Evolutionary conservation across 2,888 invertebrate species (phyloP).

Genomic region (Dasypogon diadema): DNA sequence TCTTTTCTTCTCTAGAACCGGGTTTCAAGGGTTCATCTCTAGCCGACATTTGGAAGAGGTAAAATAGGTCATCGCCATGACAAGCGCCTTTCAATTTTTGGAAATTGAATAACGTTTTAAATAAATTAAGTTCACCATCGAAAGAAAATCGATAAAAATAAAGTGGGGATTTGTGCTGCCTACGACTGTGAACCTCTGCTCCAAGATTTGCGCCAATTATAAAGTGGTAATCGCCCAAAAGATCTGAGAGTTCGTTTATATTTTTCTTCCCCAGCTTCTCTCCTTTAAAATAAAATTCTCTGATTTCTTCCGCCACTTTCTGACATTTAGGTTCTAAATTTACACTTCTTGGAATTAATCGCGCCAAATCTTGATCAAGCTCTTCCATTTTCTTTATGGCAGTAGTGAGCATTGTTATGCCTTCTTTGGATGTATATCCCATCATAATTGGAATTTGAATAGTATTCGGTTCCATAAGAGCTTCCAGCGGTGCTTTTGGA

Average conservation of each 20-base stretch:
- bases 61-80: slow-evolving; percentile 75
- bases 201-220: slow-evolving; percentile 61
- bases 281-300: slow-evolving; percentile 69
- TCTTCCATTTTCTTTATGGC: slow-evolving; percentile 60
- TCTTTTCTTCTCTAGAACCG: slow-evolving; percentile 60
- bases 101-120: slow-evolving; percentile 69
- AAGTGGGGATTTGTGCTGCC: slow-evolving; percentile 66
- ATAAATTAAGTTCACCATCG: slow-evolving; percentile 71
- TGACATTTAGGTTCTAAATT: slow-evolving; percentile 59
- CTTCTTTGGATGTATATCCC: slow-evolving; percentile 72
- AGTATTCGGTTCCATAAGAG: slow-evolving; percentile 66
- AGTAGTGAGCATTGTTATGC: slow-evolving; percentile 65
- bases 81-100: slow-evolving; percentile 70
- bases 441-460: slow-evolving; percentile 70
- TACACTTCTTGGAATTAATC: slow-evolving; percentile 63
- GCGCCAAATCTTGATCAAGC: slow-evolving; percentile 61
- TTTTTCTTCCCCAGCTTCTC: slow-evolving; percentile 64
- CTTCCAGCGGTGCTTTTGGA: slow-evolving; percentile 66
- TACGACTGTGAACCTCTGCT: slow-evolving; percentile 61
- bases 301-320: slow-evolving; percentile 60
- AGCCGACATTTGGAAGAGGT: slow-evolving; percentile 69
- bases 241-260: slow-evolving; percentile 69
- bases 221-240: slow-evolving; percentile 70
- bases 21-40: slow-evolving; percentile 50
- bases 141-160: slow-evolving; percentile 74